Evolutionary conservation across 1,140 invertebrate species (phyloP).

Genomic region (Dreissena rostriformis): DNA sequence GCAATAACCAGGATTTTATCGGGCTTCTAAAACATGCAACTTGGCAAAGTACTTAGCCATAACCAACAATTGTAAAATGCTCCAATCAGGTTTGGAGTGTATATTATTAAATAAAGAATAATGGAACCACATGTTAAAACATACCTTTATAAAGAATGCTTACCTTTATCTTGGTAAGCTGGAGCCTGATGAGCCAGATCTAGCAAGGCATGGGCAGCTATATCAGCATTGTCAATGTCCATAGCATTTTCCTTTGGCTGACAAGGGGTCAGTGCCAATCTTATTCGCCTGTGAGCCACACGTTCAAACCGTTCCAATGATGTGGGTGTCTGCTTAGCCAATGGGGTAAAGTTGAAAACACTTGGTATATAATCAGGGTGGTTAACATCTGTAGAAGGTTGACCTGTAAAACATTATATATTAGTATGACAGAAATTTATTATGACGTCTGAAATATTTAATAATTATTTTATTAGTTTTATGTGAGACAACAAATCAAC

Average conservation of each 20-base stretch:
- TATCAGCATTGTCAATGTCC: neutral
- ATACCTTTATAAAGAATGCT: neutral
- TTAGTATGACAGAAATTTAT: too few relatives aligned
- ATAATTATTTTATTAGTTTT: neutral
- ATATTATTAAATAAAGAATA: neutral
- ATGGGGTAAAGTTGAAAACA: neutral
- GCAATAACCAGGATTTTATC: neutral
- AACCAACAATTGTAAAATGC: neutral
- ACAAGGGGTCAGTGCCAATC: neutral
- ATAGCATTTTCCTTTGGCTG: neutral
- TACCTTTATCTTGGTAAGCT: neutral
- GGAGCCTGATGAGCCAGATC: neutral
- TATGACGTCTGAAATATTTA: neutral
- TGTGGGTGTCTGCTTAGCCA: neutral
- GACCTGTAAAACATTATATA: too few relatives aligned
- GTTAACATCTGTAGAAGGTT: neutral
- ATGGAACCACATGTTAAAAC: neutral
- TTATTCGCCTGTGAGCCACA: neutral
- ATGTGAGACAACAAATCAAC: neutral
- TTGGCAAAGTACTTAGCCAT: neutral
- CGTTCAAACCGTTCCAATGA: neutral
- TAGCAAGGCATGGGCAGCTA: neutral
- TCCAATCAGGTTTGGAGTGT: neutral
- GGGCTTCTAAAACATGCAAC: neutral
- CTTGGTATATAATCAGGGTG: neutral